Percentiles rank a stretch among this genome's conserved stretches.
These are phyloP conservation scores for Drosophila kurseongensis DNA, from an alignment of 1,140 invertebrate species.

Conservation along the genomic window DNA sequence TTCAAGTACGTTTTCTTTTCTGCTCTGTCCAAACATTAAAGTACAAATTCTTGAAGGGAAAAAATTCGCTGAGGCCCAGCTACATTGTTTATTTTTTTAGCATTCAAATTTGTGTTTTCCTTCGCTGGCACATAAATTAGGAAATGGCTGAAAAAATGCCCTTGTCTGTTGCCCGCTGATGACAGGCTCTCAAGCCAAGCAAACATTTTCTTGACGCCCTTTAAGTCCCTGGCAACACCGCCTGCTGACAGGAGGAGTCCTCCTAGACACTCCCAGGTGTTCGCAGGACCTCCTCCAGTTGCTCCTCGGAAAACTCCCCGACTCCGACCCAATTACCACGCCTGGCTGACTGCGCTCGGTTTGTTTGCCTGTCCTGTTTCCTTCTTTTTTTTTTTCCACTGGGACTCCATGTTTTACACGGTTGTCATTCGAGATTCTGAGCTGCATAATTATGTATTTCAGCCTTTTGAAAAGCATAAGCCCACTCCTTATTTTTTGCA, in stretches of 20 bases:
- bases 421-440: conserved; percentile 51
- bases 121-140: conserved; percentile 73
- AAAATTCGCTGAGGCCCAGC: conserved; percentile 15
- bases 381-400: conserved; percentile 19
- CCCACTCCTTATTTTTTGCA: neutral
- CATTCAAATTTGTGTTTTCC: conserved; percentile 60
- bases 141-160: conserved; percentile 72
- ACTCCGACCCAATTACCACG: conserved; percentile 68
- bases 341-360: conserved; percentile 48
- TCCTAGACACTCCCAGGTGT: neutral
- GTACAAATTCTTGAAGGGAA: conserved; percentile 29
- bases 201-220: conserved; percentile 43
- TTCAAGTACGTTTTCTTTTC: neutral
- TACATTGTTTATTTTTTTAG: conserved; percentile 54
- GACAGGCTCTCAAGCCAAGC: conserved; percentile 54
- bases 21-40: conserved; percentile 7
- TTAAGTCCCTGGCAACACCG: conserved; percentile 46
- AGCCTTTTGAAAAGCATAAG: conserved; percentile 35
- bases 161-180: conserved; percentile 25
- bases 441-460: conserved; percentile 65
- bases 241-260: conserved; percentile 60
- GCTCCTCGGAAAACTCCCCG: conserved; percentile 37
- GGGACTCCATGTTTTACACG: conserved; percentile 26
- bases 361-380: conserved; percentile 43
- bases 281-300: neutral